Evolutionary conservation across 92 coral and sea anemone species (phyloP).

Genomic region (Zoanthus sansibaricus): DNA sequence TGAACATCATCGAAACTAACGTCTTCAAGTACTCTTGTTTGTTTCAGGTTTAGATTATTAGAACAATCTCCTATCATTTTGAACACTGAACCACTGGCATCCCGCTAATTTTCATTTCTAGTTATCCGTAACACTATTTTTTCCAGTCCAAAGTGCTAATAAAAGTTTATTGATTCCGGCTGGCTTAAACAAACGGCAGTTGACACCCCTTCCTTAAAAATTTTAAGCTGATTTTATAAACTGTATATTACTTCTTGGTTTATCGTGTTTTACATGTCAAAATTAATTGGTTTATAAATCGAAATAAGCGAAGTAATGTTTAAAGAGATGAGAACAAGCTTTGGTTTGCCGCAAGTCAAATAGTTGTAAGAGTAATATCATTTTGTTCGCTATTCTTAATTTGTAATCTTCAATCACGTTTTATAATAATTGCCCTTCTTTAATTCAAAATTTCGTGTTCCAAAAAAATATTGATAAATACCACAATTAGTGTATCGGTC

Average conservation of each 20-base stretch:
- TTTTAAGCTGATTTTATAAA: not conserved
- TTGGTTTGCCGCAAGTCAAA: conserved; percentile 12
- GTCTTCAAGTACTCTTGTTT: not conserved
- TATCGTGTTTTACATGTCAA: conserved; percentile 13
- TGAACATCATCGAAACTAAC: conserved; percentile 17
- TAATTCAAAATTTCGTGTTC: too few relatives aligned
- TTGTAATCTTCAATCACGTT: conserved; percentile 14
- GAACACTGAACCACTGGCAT: not conserved
- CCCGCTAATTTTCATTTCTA: not conserved
- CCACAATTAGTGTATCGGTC: too few relatives aligned
- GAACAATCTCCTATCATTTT: not conserved
- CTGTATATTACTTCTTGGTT: not conserved
- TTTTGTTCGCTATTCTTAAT: not conserved
- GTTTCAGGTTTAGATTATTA: not conserved
- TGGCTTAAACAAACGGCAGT: not conserved
- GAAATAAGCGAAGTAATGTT: conserved; percentile 15
- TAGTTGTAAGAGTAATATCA: conserved; percentile 12
- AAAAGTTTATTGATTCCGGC: not conserved
- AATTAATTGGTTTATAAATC: conserved; percentile 34
- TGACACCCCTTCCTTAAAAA: not conserved
- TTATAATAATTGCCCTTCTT: not conserved
- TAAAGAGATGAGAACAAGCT: not conserved
- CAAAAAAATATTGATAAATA: too few relatives aligned
- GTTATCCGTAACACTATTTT: not conserved
- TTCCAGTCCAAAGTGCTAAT: conserved; percentile 11